These are phyloP conservation scores for Gymnoscopelus microlampas DNA, from an alignment of 2,797 vertebrate genomes.

Conservation along the genomic window DNA sequence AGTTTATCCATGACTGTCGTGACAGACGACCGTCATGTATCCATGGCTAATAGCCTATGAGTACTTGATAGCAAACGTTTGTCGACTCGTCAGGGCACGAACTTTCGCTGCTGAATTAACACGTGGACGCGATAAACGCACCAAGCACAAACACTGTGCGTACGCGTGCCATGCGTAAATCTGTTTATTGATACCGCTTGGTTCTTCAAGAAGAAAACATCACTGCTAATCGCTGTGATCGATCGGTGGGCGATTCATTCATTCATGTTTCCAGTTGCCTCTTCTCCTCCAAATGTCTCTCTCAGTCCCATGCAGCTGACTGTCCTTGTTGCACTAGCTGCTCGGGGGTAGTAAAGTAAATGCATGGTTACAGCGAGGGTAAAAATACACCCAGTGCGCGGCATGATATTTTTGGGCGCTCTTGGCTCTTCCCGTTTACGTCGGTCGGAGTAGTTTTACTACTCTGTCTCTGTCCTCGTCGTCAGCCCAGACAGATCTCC, in stretches of 20 bases:
- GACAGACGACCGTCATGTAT: no score
- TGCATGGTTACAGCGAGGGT: conserved; percentile 71
- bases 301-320: no score
- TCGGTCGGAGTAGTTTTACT: conserved; percentile 54
- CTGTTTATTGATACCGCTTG: conserved; percentile 46
- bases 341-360: conserved; percentile 42
- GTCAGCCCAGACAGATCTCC: conserved; percentile 41
- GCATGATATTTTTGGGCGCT: conserved; percentile 78
- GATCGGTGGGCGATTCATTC: no score
- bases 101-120: no score
- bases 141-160: background rate
- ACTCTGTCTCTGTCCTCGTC: conserved; percentile 44
- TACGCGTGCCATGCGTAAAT: background rate
- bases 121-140: no score
- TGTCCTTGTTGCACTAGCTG: conserved; percentile 15
- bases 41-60: no score
- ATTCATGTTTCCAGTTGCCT: no score
- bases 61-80: no score
- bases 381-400: conserved; percentile 79
- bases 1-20: no score
- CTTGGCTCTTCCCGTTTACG: conserved; percentile 60
- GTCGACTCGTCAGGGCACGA: no score
- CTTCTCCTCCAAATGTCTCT: no score
- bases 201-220: conserved; percentile 15
- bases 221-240: no score